Percentiles rank a stretch among this genome's conserved stretches.
These are phyloP conservation scores for Perca schrenkii DNA, from an alignment of 2,113 vertebrate genomes.

Conservation along the genomic window DNA sequence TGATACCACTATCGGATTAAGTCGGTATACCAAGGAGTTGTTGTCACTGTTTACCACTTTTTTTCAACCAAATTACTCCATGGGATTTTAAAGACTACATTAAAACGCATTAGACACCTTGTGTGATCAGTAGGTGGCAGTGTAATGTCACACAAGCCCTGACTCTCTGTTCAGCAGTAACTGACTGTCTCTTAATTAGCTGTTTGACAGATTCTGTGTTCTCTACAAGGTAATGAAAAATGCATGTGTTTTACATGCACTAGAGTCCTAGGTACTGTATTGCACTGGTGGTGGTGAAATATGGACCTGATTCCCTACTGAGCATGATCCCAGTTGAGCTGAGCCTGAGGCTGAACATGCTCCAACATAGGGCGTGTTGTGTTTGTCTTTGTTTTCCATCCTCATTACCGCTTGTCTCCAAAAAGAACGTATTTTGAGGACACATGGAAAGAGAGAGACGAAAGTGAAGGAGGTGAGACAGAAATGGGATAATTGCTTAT, in stretches of 20 bases:
- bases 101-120: background rate
- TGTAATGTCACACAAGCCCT: background rate
- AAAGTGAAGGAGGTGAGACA: background rate
- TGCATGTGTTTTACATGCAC: background rate
- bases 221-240: background rate
- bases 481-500: background rate
- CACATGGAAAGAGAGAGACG: background rate
- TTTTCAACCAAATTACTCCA: background rate
- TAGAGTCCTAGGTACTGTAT: background rate
- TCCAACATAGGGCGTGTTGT: background rate
- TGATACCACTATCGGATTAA: no score
- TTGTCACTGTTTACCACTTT: background rate
- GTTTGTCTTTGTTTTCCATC: background rate
- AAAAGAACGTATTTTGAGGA: background rate
- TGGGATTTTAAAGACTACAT: background rate
- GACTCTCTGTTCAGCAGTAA: background rate
- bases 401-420: background rate
- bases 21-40: background rate
- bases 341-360: background rate
- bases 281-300: background rate
- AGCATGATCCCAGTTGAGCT: background rate
- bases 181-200: background rate
- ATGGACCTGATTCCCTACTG: background rate
- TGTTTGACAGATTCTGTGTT: background rate
- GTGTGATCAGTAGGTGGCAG: conserved; percentile 29